These are phyloP conservation scores for Leptopilina boulardi DNA, from an alignment of 1,140 invertebrate genomes.

Conservation along the genomic window DNA sequence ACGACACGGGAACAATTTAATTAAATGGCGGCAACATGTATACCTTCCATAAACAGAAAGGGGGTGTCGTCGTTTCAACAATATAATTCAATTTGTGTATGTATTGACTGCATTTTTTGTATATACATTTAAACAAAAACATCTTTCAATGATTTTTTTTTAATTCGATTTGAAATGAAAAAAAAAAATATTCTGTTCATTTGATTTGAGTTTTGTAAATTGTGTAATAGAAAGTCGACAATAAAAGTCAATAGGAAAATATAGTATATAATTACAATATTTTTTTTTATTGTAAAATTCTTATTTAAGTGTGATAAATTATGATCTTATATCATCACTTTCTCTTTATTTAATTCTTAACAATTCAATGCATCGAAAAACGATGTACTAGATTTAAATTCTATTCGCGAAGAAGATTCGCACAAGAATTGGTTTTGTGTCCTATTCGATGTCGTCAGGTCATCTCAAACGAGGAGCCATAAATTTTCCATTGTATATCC, in stretches of 20 bases:
- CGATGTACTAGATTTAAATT: background rate
- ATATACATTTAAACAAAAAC: too few species aligned
- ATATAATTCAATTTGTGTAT: background rate
- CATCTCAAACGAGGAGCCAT: conserved; percentile 1
- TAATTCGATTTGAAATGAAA: too few species aligned
- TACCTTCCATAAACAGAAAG: background rate
- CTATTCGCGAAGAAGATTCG: background rate
- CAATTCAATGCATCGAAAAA: background rate
- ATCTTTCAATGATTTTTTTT: too few species aligned
- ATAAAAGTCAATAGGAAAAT: too few species aligned
- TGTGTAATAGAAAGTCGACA: too few species aligned
- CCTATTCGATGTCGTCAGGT: conserved; percentile 12
- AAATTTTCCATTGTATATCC: conserved; percentile 12
- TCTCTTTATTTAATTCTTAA: background rate
- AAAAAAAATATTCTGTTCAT: too few species aligned
- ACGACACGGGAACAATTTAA: conserved; percentile 21
- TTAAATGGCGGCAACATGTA: conserved; percentile 9
- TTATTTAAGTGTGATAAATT: conserved; percentile 4
- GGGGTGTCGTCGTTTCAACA: background rate
- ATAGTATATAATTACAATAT: too few species aligned
- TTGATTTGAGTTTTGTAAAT: too few species aligned
- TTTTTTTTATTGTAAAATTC: too few species aligned
- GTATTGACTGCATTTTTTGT: too few species aligned
- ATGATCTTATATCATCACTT: background rate
- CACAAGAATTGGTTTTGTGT: background rate